Base-by-base conservation (phyloP, 2,888 invertebrate genomes). In the Temnothorax rugatulus region DNA sequence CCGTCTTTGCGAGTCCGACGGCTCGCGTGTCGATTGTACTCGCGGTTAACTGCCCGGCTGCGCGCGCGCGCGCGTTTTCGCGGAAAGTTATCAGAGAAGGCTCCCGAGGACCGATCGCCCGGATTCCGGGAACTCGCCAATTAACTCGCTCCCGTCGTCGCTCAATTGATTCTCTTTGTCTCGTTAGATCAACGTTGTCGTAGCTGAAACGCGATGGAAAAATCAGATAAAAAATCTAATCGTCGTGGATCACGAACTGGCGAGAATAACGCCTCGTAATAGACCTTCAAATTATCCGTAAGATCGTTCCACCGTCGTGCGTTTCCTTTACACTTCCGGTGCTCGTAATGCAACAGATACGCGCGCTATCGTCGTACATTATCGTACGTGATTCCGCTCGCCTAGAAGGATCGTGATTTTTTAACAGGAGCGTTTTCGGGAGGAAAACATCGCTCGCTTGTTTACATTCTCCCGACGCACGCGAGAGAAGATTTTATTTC, bases 21-120 rank as follows among this genome's bases (percentile, higher is more conserved):
- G 73, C 41, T 79, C 57, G 79, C 79, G 79, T 79, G 79, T 79
- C 79, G 79, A 73, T 79, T 74, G 71, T 73, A 38, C 47, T 21
- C 34, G 47, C 34, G 34, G 57, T 71, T 57, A 71, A 57, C 77
- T 44, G 29, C 54, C 29, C 29, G 4, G 29, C 29, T 29, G 29
- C 1, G 25, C 25, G 25, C 38, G n/a, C 57, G 69, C 57, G 69
- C 21, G n/a, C 52, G 41, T 29, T 66, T 77, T 82, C 87, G 69
- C 77, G 74, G 84, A 83, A 69, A 79, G 63, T 71, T 73, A 50
- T 79, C 73, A 34, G 47, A 4, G 29, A 54, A 41, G 13, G 25
- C n/a, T n/a, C 29, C 34, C 15, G 15, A 69, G 66, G 29, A 44
- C 57, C 52, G 79, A 79, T 54, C 29, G 29, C 29, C 25, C 29